Percentiles rank a stretch among this genome's conserved stretches.
These are phyloP conservation scores for Solea solea DNA, from an alignment of 2,113 vertebrate species.

Conservation along the genomic window DNA sequence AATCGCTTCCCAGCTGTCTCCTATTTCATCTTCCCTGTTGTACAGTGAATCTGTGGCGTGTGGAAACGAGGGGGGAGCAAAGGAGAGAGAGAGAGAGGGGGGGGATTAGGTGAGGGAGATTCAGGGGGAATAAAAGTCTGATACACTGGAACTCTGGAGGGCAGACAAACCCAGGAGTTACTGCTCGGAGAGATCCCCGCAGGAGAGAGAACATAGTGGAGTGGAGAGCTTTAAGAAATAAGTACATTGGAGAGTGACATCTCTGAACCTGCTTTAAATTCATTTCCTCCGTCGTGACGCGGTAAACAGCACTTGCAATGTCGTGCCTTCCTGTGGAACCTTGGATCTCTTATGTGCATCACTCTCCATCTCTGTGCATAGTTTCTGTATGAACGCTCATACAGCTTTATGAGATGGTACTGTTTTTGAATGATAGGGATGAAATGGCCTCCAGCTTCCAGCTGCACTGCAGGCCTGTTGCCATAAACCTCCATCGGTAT, in stretches of 20 bases:
- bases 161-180: constrained; percentile 31
- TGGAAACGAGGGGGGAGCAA: constrained; percentile 1
- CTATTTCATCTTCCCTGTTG: constrained; percentile 34
- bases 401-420: no score
- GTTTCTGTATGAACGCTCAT: no score
- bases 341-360: constrained; percentile 54
- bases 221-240: constrained; percentile 40
- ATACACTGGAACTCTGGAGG: constrained; percentile 23
- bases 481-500: no score
- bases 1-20: constrained; percentile 35
- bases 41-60: constrained; percentile 36
- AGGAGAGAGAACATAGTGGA: constrained; percentile 14
- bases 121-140: constrained; percentile 35
- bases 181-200: constrained; percentile 35
- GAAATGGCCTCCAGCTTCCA: no score
- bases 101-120: constrained; percentile 20
- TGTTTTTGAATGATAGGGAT: no score
- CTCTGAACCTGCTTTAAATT: constrained; percentile 44
- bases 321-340: constrained; percentile 6
- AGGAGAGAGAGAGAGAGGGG: constrained; percentile 2
- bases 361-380: constrained; percentile 34
- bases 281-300: constrained; percentile 35
- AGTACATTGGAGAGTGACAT: constrained; percentile 48
- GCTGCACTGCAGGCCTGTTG: no score
- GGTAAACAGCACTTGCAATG: constrained; percentile 40